Percentiles rank a stretch among this genome's conserved stretches.
These are phyloP conservation scores for Glyptemys insculpta DNA, from an alignment of 2,797 vertebrate genomes.

Conservation along the genomic window DNA sequence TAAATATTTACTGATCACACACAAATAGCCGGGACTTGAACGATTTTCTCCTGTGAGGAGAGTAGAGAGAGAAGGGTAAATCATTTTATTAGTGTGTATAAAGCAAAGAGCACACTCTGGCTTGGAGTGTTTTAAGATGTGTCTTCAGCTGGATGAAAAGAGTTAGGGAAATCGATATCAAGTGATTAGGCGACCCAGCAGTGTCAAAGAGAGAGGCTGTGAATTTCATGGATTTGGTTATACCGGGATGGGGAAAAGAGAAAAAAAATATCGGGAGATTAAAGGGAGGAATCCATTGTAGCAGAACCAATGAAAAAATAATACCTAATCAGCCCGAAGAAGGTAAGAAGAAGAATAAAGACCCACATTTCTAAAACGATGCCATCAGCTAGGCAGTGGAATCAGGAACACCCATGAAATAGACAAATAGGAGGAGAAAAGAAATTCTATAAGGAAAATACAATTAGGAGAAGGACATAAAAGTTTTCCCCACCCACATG, in stretches of 20 bases:
- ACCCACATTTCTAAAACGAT: constrained; percentile 59
- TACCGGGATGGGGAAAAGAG: constrained; percentile 44
- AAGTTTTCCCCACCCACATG: constrained; percentile 37
- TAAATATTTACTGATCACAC: constrained; percentile 99
- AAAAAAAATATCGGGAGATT: constrained; percentile 60
- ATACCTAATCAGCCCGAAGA: constrained; percentile 69
- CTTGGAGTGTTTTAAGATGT: constrained; percentile 88
- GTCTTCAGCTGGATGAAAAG: constrained; percentile 91
- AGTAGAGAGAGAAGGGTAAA: constrained; percentile 89
- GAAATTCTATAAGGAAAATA: constrained; percentile 39
- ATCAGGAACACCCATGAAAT: constrained; percentile 44
- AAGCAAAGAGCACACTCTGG: constrained; percentile 90
- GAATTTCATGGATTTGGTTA: constrained; percentile 81
- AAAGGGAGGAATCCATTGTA: constrained; percentile 74
- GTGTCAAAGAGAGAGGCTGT: constrained; percentile 77
- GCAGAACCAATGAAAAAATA: constrained; percentile 77
- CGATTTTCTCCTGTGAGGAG: constrained; percentile 90
- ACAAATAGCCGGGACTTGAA: constrained; percentile 92
- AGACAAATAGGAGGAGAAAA: constrained; percentile 22
- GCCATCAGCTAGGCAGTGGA: constrained; percentile 54
- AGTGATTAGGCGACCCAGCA: constrained; percentile 88
- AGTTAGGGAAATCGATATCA: constrained; percentile 93
- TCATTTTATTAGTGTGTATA: constrained; percentile 96
- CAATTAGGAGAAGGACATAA: constrained; percentile 34
- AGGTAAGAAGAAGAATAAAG: constrained; percentile 61